Conservation (phyloP, 2,797 vertebrate species). For the Sebastolobus altivelis region DNA sequence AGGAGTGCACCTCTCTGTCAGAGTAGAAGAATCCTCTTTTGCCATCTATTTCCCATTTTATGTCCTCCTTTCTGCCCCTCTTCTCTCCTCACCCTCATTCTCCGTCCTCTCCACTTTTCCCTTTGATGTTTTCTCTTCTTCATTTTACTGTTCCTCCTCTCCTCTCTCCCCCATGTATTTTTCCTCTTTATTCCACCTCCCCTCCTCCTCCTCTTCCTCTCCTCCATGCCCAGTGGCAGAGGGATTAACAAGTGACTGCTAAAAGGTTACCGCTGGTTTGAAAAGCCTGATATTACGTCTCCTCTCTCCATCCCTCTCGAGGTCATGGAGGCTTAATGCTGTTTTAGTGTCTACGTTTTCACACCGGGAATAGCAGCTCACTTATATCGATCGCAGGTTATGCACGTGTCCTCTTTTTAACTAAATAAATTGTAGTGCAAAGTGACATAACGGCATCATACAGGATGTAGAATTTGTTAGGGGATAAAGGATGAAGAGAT, state of each 20-base stretch:
- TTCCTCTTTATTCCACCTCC: neutral
- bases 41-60: constrained; percentile 6
- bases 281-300: constrained; percentile 34
- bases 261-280: constrained; percentile 55
- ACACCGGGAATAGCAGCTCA: constrained; percentile 40
- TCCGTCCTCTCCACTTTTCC: neutral
- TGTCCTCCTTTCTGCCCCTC: neutral
- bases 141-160: neutral
- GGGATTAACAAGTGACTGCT: constrained; percentile 54
- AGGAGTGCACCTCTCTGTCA: constrained; percentile 35
- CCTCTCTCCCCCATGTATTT: neutral
- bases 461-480: neutral
- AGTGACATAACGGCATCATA: neutral
- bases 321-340: constrained; percentile 48
- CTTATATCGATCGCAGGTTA: constrained; percentile 33
- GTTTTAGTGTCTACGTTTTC: constrained; percentile 64
- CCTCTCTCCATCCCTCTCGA: neutral
- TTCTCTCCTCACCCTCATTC: neutral
- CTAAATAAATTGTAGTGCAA: neutral
- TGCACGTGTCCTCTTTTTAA: constrained; percentile 6
- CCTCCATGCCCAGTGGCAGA: constrained; percentile 26
- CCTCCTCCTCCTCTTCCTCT: neutral
- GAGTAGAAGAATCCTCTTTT: constrained; percentile 36
- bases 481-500: neutral
- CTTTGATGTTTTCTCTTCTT: constrained; percentile 1